Conservation (phyloP, 2,888 invertebrate species). For the Anaspis maculata region DNA sequence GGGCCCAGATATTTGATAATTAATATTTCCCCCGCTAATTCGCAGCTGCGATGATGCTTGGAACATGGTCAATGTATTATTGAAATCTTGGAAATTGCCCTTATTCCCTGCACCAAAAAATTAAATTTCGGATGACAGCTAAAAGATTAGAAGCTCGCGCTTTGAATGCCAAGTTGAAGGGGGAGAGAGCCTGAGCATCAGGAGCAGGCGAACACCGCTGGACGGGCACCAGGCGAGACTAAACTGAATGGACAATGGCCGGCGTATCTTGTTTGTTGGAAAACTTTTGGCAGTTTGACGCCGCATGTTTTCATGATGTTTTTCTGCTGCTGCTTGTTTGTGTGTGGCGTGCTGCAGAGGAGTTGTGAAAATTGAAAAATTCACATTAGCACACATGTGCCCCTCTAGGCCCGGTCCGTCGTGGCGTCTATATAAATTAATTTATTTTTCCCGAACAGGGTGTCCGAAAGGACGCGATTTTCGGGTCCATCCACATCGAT, state of each 20-base stretch:
- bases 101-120: constrained; percentile 22
- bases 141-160: constrained; percentile 24
- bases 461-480: too few species aligned
- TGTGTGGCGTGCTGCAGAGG: too few species aligned
- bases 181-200: too few species aligned
- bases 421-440: constrained; percentile 26
- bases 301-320: constrained; percentile 28
- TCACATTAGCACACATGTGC: constrained; percentile 27
- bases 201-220: too few species aligned
- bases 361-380: constrained; percentile 30
- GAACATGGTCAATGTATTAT: constrained; percentile 30
- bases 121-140: constrained; percentile 31
- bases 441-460: constrained; percentile 15
- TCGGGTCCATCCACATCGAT: too few species aligned
- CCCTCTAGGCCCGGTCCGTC: constrained; percentile 21
- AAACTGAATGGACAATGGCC: constrained; percentile 30
- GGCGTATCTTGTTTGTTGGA: constrained; percentile 36
- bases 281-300: constrained; percentile 41
- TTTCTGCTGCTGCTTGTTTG: constrained; percentile 19
- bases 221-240: constrained; percentile 9
- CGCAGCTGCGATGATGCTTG: constrained; percentile 29
- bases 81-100: constrained; percentile 29
- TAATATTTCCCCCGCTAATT: constrained; percentile 37
- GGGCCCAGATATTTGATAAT: constrained; percentile 37
- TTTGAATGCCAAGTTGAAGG: constrained; percentile 32